Evolutionary conservation across 2,113 vertebrate species (phyloP), one percentile per base, ranked within the genome.

Genomic region (Accipiter virgatus): DNA sequence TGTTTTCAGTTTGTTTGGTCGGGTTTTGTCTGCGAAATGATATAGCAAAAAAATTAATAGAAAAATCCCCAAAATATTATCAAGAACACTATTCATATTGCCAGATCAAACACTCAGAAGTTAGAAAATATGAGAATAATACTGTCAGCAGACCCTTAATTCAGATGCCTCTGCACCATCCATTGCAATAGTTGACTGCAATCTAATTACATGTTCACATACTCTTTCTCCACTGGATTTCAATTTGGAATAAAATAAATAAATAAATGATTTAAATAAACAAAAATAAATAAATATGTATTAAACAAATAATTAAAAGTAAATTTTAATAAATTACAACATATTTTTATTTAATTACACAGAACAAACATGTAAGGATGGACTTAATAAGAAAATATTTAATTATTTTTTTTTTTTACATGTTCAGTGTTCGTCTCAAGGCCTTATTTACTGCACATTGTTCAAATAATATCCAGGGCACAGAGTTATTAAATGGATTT

Each of bases 41-140:
- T 17, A 19, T 4, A 59, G 8, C 2, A 16, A 81, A 65, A 88
- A 86, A 68, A 27, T 4, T 13, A 47, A n/a, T n/a, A 45, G 2
- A 20, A 45, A 52, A 18, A 0, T 2, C 12, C 14, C 2, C 11
- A 47, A 34, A 6, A 7, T 58, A 11, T 14, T 26, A 38, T n/a
- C 2, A 74, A 65, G 17, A 87, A 14, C 16, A 42, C 34, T 77
- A 47, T 65, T 73, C 25, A 8, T 61, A 40, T 53, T 78, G 7
- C 14, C 26, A 72, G 10, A 47, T 75, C 5, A 62, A 66, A 40
- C 5, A 14, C 40, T 62, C 66, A 86, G 34, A 85, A 74, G 7
- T 32, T 20, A 88, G 19, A 70, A 86, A 71, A 82, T 50, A 42
- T 11, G 18, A 78, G 11, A 81, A 42, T 52, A 73, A 58, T 55